Evolutionary conservation across 2,113 vertebrate genomes (phyloP), one percentile per base, ranked within the genome.

Genomic region (Bufo bufo): DNA sequence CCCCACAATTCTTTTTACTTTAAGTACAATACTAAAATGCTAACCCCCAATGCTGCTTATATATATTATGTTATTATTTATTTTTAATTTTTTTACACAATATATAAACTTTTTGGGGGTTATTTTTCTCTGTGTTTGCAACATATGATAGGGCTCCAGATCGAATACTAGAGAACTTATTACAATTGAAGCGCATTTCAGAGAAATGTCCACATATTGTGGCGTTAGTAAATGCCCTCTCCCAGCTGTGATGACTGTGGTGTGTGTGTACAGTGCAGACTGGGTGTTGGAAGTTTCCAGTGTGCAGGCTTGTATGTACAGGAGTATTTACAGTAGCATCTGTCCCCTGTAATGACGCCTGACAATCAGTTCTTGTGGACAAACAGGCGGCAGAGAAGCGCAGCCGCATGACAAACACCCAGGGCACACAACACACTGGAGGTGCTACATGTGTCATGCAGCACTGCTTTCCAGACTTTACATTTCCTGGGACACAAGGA

Each of bases 241-340:
- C 17, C 6, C 1, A 8, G n/a, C 19, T 33, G 69, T 4, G 4
- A 2, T 19, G 45, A 16, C 75, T 77, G 0, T 20, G 1, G n/a
- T 1, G 23, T 8, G 33, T n/a, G 9, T 72, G 66, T 43, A 69
- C 54, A 84, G 23, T 4, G 20, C 47, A 45, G 69, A 45, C 16
- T 65, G 74, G 14, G 58, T 63, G 4, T 52, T 49, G 33, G 79
- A 58, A 87, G 85, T 87, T 87, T 87, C 85, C 85, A 86, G 12
- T 52, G 33, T 77, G 77, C 75, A 65, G 59, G n/a, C 47, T 33
- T 69, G 85, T 86, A 19, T 79, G 19, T 79, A 74, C 43, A 52
- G 84, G 72, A 59, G 47, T 79, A 86, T 69, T 79, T 86, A 79
- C 85, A 80, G 77, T 87, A 87, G 85, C 63, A 71, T 87, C 77